Evolutionary conservation across 2,888 invertebrate genomes (phyloP), one percentile per base, ranked within the genome.

Genomic region (Erebia ligea): DNA sequence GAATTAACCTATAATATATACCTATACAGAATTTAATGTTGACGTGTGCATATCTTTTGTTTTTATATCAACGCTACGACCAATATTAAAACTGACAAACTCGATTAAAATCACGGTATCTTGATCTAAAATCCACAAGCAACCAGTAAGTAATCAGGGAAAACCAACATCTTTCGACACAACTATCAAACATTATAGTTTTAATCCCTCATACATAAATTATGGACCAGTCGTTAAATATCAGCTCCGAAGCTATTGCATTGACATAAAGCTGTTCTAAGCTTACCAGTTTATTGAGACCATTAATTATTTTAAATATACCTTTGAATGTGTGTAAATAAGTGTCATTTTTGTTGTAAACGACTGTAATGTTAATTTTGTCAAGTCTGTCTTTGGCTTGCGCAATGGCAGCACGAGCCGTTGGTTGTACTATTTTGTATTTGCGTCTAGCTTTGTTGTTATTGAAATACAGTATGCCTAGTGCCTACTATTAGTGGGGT

Each of bases 161-260:
- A 84, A 84, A 81, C 81, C 77, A 72, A 48, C 76, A 78, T 79
- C 83, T 88, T 89, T 86, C 86, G 83, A 83, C 86, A 88, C 80
- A 77, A 71, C 76, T 54, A 72, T 84, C 80, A 80, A 84, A 86
- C 82, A 83, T 84, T 84, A 86, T 87, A 84, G 86, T 86, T 89
- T 86, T 88, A 88, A 90, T 89, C 86, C 88, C 80, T 82, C 83
- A 85, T 84, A 86, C 86, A 87, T 90, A 88, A 89, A 90, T 90
- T 87, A 89, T 83, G 79, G 81, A 78, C 79, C 81, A 84, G 86
- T 86, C 87, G 88, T 90, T 90, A 91, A 91, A 90, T 91, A 90
- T 90, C 88, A 90, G 87, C 86, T 86, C 81, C 81, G 83, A 86
- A 84, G 86, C 85, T 83, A 86, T 89, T 87, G 87, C 88, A 87